Conservation (phyloP, 2,113 vertebrate species). For the Sula dactylatra region DNA sequence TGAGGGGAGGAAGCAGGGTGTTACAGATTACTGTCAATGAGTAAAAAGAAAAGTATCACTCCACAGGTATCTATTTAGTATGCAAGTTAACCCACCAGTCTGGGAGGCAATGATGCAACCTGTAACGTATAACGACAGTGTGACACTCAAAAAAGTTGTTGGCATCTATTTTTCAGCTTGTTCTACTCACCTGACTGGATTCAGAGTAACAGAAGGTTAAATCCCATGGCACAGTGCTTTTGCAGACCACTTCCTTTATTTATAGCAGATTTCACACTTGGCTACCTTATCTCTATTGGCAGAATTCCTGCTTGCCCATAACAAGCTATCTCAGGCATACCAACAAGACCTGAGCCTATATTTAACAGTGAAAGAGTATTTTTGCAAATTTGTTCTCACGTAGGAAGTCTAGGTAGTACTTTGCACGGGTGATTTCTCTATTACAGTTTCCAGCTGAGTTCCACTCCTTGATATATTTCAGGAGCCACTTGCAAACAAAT, state of each 20-base stretch:
- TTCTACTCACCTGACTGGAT: not conserved
- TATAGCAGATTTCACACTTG: not conserved
- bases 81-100: not conserved
- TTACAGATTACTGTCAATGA: not conserved
- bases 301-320: not conserved
- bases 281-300: not conserved
- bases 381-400: not conserved
- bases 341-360: not conserved
- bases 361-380: not conserved
- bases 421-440: not conserved
- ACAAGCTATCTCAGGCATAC: not conserved
- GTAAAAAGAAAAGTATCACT: not conserved
- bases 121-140: not conserved
- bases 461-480: not conserved
- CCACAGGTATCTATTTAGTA: not conserved
- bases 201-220: not conserved
- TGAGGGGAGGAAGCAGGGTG: not conserved
- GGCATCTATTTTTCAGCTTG: not conserved
- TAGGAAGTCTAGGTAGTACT: not conserved
- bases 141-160: not conserved
- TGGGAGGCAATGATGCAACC: not conserved
- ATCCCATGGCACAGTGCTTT: not conserved
- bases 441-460: not conserved
- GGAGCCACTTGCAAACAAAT: not conserved
- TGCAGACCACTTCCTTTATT: not conserved